phyloP scores from a whole-genome alignment of 2,113 vertebrate genomes.

The Ochotona curzoniae region DNA sequence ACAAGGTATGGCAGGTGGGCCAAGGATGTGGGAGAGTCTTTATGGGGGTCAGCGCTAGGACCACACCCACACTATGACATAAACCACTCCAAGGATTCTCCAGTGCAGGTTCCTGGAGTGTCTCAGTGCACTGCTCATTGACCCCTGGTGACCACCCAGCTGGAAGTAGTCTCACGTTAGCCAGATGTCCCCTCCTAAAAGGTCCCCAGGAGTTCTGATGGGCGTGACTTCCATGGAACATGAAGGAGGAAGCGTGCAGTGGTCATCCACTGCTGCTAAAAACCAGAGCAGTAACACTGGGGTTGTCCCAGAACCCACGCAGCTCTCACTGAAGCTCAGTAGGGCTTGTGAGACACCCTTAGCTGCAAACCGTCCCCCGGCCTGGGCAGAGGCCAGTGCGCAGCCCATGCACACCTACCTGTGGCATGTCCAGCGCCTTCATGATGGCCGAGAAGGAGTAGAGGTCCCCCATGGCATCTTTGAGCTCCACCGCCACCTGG shows the following conservation, averaged over 20 bases:
- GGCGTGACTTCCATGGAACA: neutral
- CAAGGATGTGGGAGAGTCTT: neutral
- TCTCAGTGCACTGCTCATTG: neutral
- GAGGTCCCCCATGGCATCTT: slow-evolving; percentile 94
- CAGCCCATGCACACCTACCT: slow-evolving; percentile 86
- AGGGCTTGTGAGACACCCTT: neutral
- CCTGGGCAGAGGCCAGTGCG: too few species aligned
- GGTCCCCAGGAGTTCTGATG: neutral
- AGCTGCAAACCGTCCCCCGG: too few species aligned
- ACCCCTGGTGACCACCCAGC: neutral
- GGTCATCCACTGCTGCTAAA: neutral
- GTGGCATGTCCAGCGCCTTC: slow-evolving; percentile 98
- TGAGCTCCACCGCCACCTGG: slow-evolving; percentile 95
- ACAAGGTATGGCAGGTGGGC: neutral
- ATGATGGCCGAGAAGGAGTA: slow-evolving; percentile 97
- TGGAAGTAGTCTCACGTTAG: neutral
- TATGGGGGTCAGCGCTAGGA: neutral
- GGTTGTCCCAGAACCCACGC: neutral
- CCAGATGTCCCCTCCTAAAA: neutral
- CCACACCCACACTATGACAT: neutral
- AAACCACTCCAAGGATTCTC: neutral
- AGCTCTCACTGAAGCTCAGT: neutral
- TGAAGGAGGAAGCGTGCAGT: too few species aligned
- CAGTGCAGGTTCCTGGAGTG: neutral
- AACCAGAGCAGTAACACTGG: neutral